These are phyloP conservation scores for Drosophila phalerata DNA, from an alignment of 2,888 invertebrate genomes.

Conservation along the genomic window DNA sequence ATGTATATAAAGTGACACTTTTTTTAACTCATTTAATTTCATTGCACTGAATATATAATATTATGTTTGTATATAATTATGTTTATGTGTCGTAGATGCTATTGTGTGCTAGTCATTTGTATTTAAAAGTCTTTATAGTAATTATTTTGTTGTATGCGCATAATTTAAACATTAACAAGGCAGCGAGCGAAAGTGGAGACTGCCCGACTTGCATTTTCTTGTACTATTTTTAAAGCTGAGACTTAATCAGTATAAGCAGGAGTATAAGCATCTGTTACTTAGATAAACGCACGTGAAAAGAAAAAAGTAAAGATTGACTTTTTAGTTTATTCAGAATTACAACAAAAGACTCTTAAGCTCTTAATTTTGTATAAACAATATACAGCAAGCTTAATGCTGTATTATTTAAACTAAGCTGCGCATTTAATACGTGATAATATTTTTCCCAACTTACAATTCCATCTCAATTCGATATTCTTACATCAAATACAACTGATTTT, in stretches of 20 bases:
- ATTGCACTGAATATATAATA: conserved; percentile 30
- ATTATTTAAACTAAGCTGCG: not conserved
- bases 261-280: not conserved
- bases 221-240: not conserved
- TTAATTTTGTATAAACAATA: not conserved
- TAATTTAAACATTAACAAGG: conserved; percentile 55
- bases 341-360: not conserved
- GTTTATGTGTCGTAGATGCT: conserved; percentile 12
- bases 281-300: not conserved
- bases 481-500: not conserved
- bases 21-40: conserved; percentile 74
- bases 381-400: not conserved
- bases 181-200: not conserved
- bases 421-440: not conserved
- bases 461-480: not conserved
- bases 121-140: conserved; percentile 38
- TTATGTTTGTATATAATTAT: not conserved
- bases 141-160: conserved; percentile 52
- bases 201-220: not conserved
- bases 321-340: not conserved
- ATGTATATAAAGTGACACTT: conserved; percentile 42
- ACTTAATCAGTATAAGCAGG: not conserved
- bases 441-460: not conserved
- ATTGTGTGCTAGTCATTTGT: conserved; percentile 37
- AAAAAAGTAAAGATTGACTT: not conserved